Evolutionary conservation across 2,888 invertebrate genomes (phyloP).

Genomic region (Chrysolina haemoptera): DNA sequence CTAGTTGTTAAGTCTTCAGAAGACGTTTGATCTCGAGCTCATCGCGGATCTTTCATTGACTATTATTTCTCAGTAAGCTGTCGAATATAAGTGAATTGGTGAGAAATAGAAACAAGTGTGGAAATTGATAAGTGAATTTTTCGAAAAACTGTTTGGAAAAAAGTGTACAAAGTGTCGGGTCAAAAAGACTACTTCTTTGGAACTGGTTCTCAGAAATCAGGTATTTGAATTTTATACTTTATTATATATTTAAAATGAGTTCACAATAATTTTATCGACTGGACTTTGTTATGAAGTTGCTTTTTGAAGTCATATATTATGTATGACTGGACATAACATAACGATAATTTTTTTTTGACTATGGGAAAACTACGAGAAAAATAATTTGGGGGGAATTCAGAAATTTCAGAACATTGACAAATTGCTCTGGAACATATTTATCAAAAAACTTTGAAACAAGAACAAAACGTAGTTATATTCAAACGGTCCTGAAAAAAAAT

Average conservation of each 20-base stretch:
- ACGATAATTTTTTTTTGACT: no score
- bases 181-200: conserved; percentile 49
- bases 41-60: conserved; percentile 32
- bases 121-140: conserved; percentile 29
- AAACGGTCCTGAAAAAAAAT: no score
- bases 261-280: no score
- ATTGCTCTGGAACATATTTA: no score
- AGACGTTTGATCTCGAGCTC: conserved; percentile 20
- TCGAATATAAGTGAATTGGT: conserved; percentile 13
- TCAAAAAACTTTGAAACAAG: no score
- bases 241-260: background rate
- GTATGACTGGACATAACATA: no score
- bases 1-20: conserved; percentile 42
- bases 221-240: conserved; percentile 28
- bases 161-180: conserved; percentile 54
- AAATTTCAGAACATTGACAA: no score
- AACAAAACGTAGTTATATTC: no score
- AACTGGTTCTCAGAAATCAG: conserved; percentile 51
- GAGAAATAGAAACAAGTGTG: background rate
- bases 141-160: conserved; percentile 36
- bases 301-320: no score
- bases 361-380: no score
- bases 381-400: no score
- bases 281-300: no score
- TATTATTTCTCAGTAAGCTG: conserved; percentile 15